Percentiles rank a stretch among this genome's conserved stretches.
Evolutionary conservation across 1,140 invertebrate genomes (phyloP).

Genomic region (Phenacoccus solenopsis): DNA sequence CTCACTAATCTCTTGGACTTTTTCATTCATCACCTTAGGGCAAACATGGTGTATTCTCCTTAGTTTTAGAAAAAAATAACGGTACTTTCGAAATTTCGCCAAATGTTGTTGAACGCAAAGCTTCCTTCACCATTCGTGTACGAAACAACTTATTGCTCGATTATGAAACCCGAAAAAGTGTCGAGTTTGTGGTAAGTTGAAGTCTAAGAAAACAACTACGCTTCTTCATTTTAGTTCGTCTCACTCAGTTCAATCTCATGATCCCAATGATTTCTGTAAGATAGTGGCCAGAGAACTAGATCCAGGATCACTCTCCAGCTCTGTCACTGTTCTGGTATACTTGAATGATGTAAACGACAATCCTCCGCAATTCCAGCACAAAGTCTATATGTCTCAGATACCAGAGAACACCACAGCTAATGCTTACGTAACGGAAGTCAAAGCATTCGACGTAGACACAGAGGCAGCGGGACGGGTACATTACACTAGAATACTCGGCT

Average conservation of each 20-base stretch:
- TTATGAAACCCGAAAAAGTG: conserved; percentile 49
- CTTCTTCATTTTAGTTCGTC: too few species aligned
- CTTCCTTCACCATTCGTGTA: conserved; percentile 68
- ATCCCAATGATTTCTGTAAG: conserved; percentile 34
- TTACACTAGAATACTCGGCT: conserved; percentile 56
- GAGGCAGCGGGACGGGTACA: conserved; percentile 32
- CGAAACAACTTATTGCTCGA: conserved; percentile 68
- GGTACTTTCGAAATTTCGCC: conserved; percentile 80
- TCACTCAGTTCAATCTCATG: too few species aligned
- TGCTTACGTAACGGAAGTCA: conserved; percentile 57
- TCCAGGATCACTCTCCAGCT: conserved; percentile 1
- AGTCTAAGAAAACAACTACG: too few species aligned
- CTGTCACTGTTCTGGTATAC: conserved; percentile 60
- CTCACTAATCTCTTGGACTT: neutral
- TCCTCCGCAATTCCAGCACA: conserved; percentile 59
- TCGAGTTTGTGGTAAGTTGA: conserved; percentile 23
- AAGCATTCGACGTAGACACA: conserved; percentile 39
- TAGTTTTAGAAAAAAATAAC: conserved; percentile 65
- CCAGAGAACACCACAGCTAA: conserved; percentile 66
- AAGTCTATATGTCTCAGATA: conserved; percentile 56
- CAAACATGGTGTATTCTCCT: conserved; percentile 69
- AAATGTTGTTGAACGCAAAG: conserved; percentile 64
- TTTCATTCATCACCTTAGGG: conserved; percentile 34
- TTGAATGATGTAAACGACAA: conserved; percentile 85
- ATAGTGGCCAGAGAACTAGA: conserved; percentile 62